These are phyloP conservation scores for Eufriesea mexicana DNA, from an alignment of 1,140 invertebrate species.

Conservation along the genomic window DNA sequence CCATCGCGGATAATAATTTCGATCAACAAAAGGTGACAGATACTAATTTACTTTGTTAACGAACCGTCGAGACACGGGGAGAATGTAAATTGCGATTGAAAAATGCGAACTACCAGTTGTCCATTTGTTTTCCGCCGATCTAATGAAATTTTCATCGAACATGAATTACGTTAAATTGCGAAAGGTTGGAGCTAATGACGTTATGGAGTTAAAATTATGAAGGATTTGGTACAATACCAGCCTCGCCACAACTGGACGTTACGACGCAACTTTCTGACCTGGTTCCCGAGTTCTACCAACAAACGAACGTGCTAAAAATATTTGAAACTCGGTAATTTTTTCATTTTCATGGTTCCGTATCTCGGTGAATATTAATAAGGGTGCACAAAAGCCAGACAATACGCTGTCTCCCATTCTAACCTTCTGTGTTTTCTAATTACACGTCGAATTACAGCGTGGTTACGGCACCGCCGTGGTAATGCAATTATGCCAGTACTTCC, in stretches of 20 bases:
- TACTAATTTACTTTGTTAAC: too few relatives aligned
- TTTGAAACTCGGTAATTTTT: not conserved
- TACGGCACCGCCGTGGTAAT: not conserved
- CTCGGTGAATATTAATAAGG: not conserved
- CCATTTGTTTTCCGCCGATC: too few relatives aligned
- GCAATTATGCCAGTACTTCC: not conserved
- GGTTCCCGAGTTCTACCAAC: not conserved
- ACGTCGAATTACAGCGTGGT: not conserved
- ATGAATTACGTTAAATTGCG: too few relatives aligned
- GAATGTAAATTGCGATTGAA: not conserved
- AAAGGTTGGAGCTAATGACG: too few relatives aligned
- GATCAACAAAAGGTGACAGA: too few relatives aligned
- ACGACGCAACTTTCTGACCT: not conserved
- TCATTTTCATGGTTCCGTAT: not conserved
- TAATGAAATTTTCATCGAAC: not conserved
- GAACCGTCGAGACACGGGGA: too few relatives aligned
- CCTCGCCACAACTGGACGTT: not conserved
- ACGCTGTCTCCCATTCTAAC: too few relatives aligned
- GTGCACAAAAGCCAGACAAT: not conserved
- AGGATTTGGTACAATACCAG: not conserved
- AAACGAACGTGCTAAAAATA: not conserved
- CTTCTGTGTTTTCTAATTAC: not conserved
- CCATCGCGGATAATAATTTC: too few relatives aligned
- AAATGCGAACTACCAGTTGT: not conserved
- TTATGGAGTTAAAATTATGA: not conserved